Evolutionary conservation across 1,140 invertebrate species (phyloP).

Genomic region (Aphaenogaster ashmeadi): DNA sequence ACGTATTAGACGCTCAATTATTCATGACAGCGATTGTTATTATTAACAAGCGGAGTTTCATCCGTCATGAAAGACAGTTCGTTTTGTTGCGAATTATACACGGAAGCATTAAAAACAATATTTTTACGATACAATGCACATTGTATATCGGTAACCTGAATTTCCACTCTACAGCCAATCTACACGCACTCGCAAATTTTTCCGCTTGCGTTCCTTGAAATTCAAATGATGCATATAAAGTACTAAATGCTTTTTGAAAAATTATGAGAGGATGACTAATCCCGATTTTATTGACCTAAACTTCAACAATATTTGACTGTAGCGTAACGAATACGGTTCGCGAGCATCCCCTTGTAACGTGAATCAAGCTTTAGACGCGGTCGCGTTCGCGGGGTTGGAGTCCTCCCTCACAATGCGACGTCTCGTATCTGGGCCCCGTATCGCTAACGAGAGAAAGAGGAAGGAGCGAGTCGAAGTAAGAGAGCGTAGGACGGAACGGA

Average conservation of each 20-base stretch:
- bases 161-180: neutral
- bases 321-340: neutral
- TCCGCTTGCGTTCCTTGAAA: neutral
- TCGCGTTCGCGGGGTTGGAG: constrained; percentile 13
- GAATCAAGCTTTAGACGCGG: constrained; percentile 24
- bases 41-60: constrained; percentile 36
- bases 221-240: neutral
- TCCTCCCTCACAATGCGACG: constrained; percentile 29
- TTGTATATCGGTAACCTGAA: neutral
- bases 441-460: constrained; percentile 58
- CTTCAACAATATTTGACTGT: neutral
- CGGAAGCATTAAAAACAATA: neutral
- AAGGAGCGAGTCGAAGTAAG: constrained; percentile 10
- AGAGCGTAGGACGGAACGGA: neutral
- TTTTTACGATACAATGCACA: neutral
- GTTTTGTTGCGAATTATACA: neutral
- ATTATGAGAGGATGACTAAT: neutral
- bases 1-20: constrained; percentile 63
- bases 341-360: neutral
- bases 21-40: constrained; percentile 54
- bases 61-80: constrained; percentile 31
- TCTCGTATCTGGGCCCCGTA: constrained; percentile 46
- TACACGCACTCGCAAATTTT: neutral
- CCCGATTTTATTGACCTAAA: neutral
- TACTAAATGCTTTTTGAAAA: neutral